A percentile compares a stretch with the other conserved stretches of the same genome.
Evolutionary conservation across 2,888 invertebrate species (phyloP).

Genomic region (Nudaria mundana): DNA sequence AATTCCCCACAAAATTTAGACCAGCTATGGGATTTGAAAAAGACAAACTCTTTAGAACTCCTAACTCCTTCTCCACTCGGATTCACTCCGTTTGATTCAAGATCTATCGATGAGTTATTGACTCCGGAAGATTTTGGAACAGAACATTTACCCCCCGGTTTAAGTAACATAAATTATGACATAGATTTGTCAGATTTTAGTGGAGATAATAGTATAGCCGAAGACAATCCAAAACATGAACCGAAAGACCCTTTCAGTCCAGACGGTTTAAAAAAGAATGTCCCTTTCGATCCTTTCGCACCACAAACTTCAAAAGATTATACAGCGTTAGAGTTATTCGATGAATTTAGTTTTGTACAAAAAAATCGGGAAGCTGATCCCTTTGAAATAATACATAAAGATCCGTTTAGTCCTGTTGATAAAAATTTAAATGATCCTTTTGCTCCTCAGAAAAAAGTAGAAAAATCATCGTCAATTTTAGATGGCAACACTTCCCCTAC

Average conservation of each 20-base stretch:
- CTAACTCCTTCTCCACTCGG: constrained; percentile 82
- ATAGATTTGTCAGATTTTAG: constrained; percentile 88
- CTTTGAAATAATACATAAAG: constrained; percentile 59
- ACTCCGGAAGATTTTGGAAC: constrained; percentile 82
- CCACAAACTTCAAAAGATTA: constrained; percentile 57
- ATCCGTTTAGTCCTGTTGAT: constrained; percentile 38
- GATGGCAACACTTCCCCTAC: constrained; percentile 69
- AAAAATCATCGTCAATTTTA: constrained; percentile 57
- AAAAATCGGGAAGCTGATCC: constrained; percentile 45
- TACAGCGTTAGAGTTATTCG: constrained; percentile 53
- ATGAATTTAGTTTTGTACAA: constrained; percentile 60
- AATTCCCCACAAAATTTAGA: constrained; percentile 55
- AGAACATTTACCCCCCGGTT: constrained; percentile 80
- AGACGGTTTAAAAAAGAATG: constrained; percentile 56
- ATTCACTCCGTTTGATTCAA: constrained; percentile 79
- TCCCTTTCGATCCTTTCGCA: constrained; percentile 74
- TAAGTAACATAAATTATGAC: constrained; percentile 88
- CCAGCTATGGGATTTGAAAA: constrained; percentile 59
- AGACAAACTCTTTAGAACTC: constrained; percentile 72
- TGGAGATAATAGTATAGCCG: constrained; percentile 86
- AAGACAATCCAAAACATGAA: constrained; percentile 62
- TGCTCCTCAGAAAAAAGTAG: constrained; percentile 30
- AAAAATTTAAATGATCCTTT: constrained; percentile 24
- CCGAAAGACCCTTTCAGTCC: constrained; percentile 82
- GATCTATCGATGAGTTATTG: constrained; percentile 80